Evolutionary conservation across 37 sponge, comb jelly and placozoan genomes (phyloP), one percentile per base, ranked within the genome.

Genomic region (Geodia barretti): DNA sequence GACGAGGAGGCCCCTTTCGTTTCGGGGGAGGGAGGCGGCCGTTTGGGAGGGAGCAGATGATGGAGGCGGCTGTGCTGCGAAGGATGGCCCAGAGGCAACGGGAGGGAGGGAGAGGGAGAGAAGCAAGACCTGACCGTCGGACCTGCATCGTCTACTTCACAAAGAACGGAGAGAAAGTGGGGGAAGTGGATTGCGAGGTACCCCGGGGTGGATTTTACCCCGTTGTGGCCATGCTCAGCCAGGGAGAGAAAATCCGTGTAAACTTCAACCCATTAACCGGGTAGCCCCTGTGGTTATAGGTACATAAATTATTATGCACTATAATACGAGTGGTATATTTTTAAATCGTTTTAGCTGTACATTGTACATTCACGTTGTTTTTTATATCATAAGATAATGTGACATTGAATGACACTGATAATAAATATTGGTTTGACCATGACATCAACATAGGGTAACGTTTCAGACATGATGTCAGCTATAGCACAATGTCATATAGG

Each of bases 181-280:
- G 90, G 1, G 72, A 84, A 54, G 35, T 71, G 30, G 76, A 83
- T 25, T 43, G 76, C 24, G 63, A 8, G 1, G 62, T 89, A 9
- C 90, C 90, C 0, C 0, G 4, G 24, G 90, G 90, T 31, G 90
- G 90, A 23, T 89, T 89, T 62, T 89, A 74, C 63, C 90, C 90
- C 36, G 65, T 89, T 4, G 83, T 83, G 1, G 90, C 84, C 37
- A 85, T 89, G 76, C 70, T 89, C 5, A 89, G 90, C 43, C 9
- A 28, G 11, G 85, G 80, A 31, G 90, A 89, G 63, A 84, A 62
- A 14, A 40, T 89, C 29, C 37, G 74, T 8, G 80, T 83, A 14
- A 64, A 83, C 42, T 77, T 89, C 4, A n/a, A 41, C 26, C 80
- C 90, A 1, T 39, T 90, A 40, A 80, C 90, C 23, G 90, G 90